Percentiles rank a stretch among this genome's conserved stretches.
Evolutionary conservation across 1,140 invertebrate species (phyloP).

Genomic region (Metopolophium dirhodum): DNA sequence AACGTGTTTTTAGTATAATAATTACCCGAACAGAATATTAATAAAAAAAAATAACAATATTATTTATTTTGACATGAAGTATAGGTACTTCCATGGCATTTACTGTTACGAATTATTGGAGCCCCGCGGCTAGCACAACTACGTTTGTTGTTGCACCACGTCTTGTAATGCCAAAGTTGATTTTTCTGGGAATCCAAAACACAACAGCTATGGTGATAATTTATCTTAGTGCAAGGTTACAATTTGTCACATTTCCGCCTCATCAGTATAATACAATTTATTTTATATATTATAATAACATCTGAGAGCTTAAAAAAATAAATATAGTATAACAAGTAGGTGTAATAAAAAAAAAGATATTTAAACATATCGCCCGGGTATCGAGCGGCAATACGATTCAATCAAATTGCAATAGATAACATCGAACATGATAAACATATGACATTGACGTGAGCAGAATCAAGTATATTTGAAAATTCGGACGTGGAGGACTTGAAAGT

Average conservation of each 20-base stretch:
- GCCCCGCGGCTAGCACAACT: not conserved
- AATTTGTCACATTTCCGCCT: no score
- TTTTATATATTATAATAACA: not conserved
- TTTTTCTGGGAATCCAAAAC: no score
- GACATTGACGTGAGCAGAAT: no score
- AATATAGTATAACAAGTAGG: no score
- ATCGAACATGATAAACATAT: no score
- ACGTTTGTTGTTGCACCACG: not conserved
- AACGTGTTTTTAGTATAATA: no score
- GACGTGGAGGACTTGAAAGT: no score
- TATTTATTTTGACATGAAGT: not conserved
- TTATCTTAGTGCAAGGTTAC: no score
- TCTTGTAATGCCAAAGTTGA: not conserved
- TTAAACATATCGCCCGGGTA: not conserved
- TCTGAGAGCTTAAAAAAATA: not conserved
- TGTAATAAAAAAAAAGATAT: no score
- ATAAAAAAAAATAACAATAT: not conserved
- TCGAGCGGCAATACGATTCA: not conserved
- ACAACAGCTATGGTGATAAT: no score
- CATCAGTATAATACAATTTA: no score
- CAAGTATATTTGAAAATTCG: no score
- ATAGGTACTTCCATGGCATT: not conserved
- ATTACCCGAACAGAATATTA: not conserved
- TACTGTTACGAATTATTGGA: not conserved
- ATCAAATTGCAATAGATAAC: not conserved